phyloP scores from a whole-genome alignment of 1,140 invertebrate species.

The Magallana ariakensis region DNA sequence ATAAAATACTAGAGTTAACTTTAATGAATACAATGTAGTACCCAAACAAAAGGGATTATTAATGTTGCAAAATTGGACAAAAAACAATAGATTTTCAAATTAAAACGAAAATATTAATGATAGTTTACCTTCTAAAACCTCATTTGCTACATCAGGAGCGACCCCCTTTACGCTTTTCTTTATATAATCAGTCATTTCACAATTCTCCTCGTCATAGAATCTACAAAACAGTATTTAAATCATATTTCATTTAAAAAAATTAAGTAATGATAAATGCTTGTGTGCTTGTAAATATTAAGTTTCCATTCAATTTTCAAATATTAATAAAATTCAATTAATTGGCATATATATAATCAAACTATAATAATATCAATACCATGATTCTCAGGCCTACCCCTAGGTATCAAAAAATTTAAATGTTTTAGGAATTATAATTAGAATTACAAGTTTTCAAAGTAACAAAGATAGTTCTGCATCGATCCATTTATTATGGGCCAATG shows the following conservation, averaged over 20 bases:
- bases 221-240: background rate
- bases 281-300: background rate
- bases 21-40: background rate
- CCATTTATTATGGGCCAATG: background rate
- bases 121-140: conserved; percentile 6
- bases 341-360: too few relatives aligned
- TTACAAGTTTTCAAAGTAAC: background rate
- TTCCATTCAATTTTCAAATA: too few relatives aligned
- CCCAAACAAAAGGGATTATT: background rate
- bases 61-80: background rate
- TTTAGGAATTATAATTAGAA: background rate
- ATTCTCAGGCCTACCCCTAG: too few relatives aligned
- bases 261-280: background rate
- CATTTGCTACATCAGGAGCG: too few relatives aligned
- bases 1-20: background rate
- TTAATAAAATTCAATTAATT: too few relatives aligned
- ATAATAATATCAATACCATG: too few relatives aligned
- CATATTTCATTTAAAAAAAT: background rate
- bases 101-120: background rate
- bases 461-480: background rate
- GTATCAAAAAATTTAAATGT: too few relatives aligned
- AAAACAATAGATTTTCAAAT: background rate
- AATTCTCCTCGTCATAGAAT: conserved; percentile 31
- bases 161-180: conserved; percentile 23
- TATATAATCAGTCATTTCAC: background rate